Percentiles rank a stretch among this genome's conserved stretches.
Conservation (phyloP, 1,140 invertebrate species). For the Drosophila pandora region DNA sequence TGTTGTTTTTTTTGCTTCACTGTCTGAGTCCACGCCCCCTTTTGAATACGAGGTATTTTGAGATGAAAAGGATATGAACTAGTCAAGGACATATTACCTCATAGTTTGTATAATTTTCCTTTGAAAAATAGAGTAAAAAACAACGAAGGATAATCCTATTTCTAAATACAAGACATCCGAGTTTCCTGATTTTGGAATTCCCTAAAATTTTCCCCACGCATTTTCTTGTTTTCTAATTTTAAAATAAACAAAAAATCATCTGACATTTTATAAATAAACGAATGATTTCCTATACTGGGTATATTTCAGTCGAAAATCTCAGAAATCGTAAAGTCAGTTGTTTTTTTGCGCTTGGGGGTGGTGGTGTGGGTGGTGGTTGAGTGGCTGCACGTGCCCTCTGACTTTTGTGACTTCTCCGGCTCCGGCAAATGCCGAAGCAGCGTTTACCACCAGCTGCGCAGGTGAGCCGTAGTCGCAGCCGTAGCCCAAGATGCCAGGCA, state of each 20-base stretch:
- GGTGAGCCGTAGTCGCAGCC: slow-evolving; percentile 53
- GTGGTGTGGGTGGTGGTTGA: slow-evolving; percentile 41
- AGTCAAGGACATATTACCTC: not conserved
- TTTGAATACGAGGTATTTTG: not conserved
- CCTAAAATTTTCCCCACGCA: not conserved
- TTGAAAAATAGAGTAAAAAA: not conserved
- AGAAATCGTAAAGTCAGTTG: not conserved
- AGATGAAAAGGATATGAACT: not conserved
- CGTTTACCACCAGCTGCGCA: slow-evolving; percentile 79
- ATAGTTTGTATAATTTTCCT: not conserved
- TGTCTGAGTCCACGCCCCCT: slow-evolving; percentile 34
- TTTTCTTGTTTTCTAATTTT: slow-evolving; percentile 10
- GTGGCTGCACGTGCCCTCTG: slow-evolving; percentile 75
- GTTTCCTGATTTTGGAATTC: not conserved
- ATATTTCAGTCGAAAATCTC: slow-evolving; percentile 8
- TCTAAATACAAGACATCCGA: not conserved
- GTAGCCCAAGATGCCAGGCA: slow-evolving; percentile 17
- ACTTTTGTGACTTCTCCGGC: slow-evolving; percentile 42
- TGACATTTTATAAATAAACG: slow-evolving; percentile 21
- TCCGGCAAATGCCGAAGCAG: slow-evolving; percentile 38
- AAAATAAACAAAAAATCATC: slow-evolving; percentile 9
- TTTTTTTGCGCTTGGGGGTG: slow-evolving; percentile 19
- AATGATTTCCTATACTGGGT: slow-evolving; percentile 12
- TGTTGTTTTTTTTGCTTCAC: slow-evolving; percentile 3
- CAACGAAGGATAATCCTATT: not conserved